phyloP scores from a whole-genome alignment of 2,797 vertebrate genomes.

The Syngnathus rostellatus region DNA sequence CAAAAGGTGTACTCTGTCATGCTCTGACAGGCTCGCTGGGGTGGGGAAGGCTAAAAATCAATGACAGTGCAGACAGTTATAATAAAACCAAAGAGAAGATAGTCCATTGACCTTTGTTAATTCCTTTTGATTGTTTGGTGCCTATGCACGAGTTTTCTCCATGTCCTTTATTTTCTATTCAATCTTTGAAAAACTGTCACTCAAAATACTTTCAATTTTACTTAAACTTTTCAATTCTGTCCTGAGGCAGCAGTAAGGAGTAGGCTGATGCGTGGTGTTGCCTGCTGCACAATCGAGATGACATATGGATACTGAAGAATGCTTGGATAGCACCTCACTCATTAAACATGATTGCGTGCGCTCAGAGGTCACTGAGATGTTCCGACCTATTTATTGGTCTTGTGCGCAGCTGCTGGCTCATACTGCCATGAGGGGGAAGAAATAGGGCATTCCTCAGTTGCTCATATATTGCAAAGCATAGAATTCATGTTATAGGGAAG shows the following conservation, averaged over 20 bases:
- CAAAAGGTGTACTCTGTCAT: conserved; percentile 50
- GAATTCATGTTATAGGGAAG: background rate
- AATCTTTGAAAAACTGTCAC: conserved; percentile 12
- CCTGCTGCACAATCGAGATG: background rate
- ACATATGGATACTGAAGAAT: conserved; percentile 22
- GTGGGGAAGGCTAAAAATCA: conserved; percentile 15
- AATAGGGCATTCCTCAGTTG: conserved; percentile 1
- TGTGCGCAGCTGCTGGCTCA: conserved; percentile 32
- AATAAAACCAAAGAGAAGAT: conserved; percentile 13
- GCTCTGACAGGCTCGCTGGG: conserved; percentile 32
- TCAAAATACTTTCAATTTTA: conserved; percentile 1
- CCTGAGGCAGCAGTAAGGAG: background rate
- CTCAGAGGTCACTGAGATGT: conserved; percentile 35
- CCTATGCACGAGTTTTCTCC: background rate
- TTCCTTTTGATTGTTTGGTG: conserved; percentile 1
- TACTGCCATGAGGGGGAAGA: conserved; percentile 1
- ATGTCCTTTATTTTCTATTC: conserved; percentile 15
- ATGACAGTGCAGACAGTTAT: conserved; percentile 13
- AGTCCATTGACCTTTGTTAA: conserved; percentile 6
- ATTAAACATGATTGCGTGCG: conserved; percentile 39
- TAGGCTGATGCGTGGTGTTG: conserved; percentile 6
- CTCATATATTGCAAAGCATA: background rate
- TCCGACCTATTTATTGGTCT: conserved; percentile 44
- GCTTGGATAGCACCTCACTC: conserved; percentile 39
- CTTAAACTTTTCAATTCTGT: background rate